A percentile compares a stretch with the other conserved stretches of the same genome.
phyloP scores from a whole-genome alignment of 2,888 invertebrate species.

The Agonopterix heracliana region DNA sequence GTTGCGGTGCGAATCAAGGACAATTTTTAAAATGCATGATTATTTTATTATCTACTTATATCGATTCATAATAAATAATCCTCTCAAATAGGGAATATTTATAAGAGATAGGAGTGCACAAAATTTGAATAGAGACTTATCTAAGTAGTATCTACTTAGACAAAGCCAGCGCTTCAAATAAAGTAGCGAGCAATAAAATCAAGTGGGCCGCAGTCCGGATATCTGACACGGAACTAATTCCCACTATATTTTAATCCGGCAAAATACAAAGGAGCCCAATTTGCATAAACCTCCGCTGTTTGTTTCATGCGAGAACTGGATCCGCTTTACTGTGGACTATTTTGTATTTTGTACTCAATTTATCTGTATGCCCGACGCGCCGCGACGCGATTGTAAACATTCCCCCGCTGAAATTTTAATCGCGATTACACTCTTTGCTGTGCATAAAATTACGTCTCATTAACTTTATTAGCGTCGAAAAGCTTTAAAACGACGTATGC shows the following conservation, averaged over 20 bases:
- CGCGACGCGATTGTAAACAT: conserved; percentile 35
- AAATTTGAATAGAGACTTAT: no score
- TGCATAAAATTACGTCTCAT: conserved; percentile 9
- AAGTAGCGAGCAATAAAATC: conserved; percentile 32
- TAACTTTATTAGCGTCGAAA: not conserved
- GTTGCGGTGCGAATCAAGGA: no score
- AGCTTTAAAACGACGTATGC: no score
- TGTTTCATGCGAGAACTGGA: conserved; percentile 70
- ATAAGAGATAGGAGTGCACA: no score
- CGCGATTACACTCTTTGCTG: conserved; percentile 15
- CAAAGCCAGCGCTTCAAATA: not conserved
- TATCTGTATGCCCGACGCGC: conserved; percentile 52
- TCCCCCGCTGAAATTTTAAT: conserved; percentile 28
- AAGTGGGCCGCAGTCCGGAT: conserved; percentile 52
- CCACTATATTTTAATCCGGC: conserved; percentile 73
- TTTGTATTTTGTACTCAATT: conserved; percentile 52
- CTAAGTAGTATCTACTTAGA: not conserved
- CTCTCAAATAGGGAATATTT: no score
- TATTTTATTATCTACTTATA: no score
- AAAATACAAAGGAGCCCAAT: conserved; percentile 73
- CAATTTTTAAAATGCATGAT: no score
- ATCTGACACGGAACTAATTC: conserved; percentile 73
- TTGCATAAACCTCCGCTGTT: conserved; percentile 71
- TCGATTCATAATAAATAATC: no score
- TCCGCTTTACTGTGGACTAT: conserved; percentile 56